phyloP scores from a whole-genome alignment of 2,797 vertebrate genomes.

The Tapera naevia region DNA sequence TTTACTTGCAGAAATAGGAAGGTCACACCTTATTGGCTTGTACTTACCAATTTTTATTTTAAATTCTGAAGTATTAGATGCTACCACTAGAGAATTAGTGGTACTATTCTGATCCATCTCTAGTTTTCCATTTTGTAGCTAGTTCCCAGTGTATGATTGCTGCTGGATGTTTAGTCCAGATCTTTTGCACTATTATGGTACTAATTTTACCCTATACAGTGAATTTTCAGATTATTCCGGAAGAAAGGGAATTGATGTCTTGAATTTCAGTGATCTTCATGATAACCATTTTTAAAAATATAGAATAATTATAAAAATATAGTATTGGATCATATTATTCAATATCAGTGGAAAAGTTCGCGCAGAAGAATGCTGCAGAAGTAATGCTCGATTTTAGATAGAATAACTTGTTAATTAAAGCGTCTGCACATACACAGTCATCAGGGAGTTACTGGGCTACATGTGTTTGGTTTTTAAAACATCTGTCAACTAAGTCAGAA shows the following conservation, averaged over 20 bases:
- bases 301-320: neutral
- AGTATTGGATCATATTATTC: neutral
- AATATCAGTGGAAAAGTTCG: neutral
- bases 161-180: neutral
- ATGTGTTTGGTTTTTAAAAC: slow-evolving; percentile 21
- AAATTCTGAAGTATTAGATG: neutral
- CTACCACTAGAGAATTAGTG: neutral
- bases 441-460: slow-evolving; percentile 26
- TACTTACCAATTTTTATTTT: neutral
- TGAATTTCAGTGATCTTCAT: neutral
- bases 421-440: neutral
- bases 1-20: neutral
- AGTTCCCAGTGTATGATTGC: neutral
- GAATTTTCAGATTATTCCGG: neutral
- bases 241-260: neutral
- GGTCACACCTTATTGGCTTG: neutral
- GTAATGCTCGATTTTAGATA: neutral
- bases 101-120: neutral
- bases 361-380: neutral
- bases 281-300: neutral
- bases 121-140: neutral
- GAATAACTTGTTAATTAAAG: neutral
- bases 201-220: neutral
- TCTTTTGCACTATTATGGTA: neutral
- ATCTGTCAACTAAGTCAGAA: slow-evolving; percentile 53